Evolutionary conservation across 2,797 vertebrate genomes (phyloP).

Genomic region (Pseudochromis fuscus): DNA sequence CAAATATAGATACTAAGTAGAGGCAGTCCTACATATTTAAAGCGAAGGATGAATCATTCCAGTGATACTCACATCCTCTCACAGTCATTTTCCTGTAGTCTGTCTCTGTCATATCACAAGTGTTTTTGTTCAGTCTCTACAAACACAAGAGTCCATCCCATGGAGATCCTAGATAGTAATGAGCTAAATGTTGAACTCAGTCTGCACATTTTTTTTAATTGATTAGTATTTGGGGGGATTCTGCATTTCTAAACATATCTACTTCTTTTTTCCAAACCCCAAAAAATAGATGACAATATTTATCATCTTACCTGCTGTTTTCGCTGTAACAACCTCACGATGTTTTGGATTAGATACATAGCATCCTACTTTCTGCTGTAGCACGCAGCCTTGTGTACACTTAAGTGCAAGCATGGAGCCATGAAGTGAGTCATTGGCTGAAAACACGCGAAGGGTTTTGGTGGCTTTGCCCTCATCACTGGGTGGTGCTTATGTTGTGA

Average conservation of each 20-base stretch:
- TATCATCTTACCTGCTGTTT: neutral
- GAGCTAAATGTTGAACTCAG: neutral
- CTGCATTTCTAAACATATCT: neutral
- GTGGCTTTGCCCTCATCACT: conserved; percentile 22
- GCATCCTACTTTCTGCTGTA: neutral
- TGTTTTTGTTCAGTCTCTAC: neutral
- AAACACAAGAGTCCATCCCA: neutral
- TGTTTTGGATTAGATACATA: conserved; percentile 21
- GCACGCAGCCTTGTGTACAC: neutral
- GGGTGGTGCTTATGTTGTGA: conserved; percentile 8
- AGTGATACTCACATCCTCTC: conserved; percentile 10
- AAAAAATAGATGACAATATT: neutral
- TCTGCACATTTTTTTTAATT: neutral
- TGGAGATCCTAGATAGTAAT: neutral
- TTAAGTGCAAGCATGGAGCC: conserved; percentile 12
- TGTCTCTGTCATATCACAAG: conserved; percentile 19
- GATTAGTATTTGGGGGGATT: neutral
- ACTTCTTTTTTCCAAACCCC: neutral
- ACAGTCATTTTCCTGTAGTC: conserved; percentile 5
- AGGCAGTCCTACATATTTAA: conserved; percentile 19
- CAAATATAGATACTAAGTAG: conserved; percentile 47
- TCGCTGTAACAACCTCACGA: neutral
- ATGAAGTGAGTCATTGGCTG: conserved; percentile 33
- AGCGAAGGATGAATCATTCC: conserved; percentile 35
- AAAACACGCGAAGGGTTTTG: conserved; percentile 31